Evolutionary conservation across 2,888 invertebrate genomes (phyloP), one percentile per base, ranked within the genome.

Genomic region (Syrphus vitripennis): DNA sequence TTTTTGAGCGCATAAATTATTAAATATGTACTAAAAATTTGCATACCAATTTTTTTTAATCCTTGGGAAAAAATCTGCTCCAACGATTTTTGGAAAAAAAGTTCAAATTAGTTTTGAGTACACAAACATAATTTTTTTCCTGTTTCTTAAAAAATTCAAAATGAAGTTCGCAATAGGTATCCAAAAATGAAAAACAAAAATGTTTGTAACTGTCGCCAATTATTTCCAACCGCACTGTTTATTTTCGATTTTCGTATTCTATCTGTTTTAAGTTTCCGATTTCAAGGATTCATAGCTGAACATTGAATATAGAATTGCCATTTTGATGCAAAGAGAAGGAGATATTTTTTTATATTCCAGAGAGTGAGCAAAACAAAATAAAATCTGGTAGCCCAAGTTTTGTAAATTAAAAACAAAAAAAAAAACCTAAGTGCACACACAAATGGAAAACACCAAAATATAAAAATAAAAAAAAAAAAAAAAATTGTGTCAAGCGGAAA

Each of bases 281-380:
- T 71, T 80, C 50, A 84, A 72, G 71, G 59, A 76, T 80, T 79
- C 79, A 80, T 71, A 57, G 75, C 70, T 67, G 79, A 70, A 79
- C 57, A 71, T 76, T 80, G 75, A 53, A 76, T 80, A 76, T 72
- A 50, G 42, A 80, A 84, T 80, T 80, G 75, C 80, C 76, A 76
- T 84, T 80, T 67, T 72, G 34, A 80, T 84, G 79, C 57, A 42
- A n/a, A n/a, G n/a, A n/a, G n/a, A n/a, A n/a, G n/a, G 40, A 6
- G 59, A 76, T 37, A 76, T 72, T 76, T 83, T 70, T 84, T 12
- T 80, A 24, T 80, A 63, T 24, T 63, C 16, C 29, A 31, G 34
- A n/a, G n/a, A n/a, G n/a, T 0, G 50, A 80, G 59, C 67, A 72
- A 76, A n/a, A n/a, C n/a, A n/a, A 79, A 84, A 79, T 79, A n/a